Percentiles rank a stretch among this genome's conserved stretches.
Conservation (phyloP, 2,888 invertebrate species). For the Luperina nickerlii region DNA sequence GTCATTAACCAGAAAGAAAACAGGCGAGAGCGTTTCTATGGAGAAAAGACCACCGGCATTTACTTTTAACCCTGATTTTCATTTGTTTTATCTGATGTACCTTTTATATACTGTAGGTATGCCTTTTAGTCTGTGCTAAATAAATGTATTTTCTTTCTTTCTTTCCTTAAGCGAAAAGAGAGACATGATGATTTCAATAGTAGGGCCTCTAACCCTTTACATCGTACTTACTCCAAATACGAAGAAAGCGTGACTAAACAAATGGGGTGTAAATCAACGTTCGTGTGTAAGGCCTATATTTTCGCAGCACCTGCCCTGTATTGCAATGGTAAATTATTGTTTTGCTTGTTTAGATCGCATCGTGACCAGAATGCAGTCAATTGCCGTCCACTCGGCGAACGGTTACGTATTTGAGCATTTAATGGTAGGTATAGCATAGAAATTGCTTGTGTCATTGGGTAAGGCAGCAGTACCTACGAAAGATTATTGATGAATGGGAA, state of each 20-base stretch:
- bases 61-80: no score
- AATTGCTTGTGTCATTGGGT: constrained; percentile 43
- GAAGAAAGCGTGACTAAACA: constrained; percentile 55
- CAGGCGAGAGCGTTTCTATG: no score
- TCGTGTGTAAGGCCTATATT: constrained; percentile 68
- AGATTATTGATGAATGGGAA: neutral
- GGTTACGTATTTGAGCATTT: constrained; percentile 51
- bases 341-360: constrained; percentile 75
- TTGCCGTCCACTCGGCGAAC: constrained; percentile 57
- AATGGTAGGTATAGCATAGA: constrained; percentile 36
- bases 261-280: constrained; percentile 58
- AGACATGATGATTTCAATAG: neutral
- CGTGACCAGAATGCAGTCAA: constrained; percentile 78
- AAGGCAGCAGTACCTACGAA: no score
- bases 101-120: no score
- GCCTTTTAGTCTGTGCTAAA: no score
- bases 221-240: constrained; percentile 34
- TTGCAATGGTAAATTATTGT: constrained; percentile 78
- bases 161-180: no score
- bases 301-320: constrained; percentile 74
- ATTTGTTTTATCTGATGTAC: no score
- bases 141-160: no score
- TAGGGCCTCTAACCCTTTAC: neutral
- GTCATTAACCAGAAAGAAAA: no score
- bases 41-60: no score